Conservation (phyloP, 2,888 invertebrate genomes). For the Papilio protenor region DNA sequence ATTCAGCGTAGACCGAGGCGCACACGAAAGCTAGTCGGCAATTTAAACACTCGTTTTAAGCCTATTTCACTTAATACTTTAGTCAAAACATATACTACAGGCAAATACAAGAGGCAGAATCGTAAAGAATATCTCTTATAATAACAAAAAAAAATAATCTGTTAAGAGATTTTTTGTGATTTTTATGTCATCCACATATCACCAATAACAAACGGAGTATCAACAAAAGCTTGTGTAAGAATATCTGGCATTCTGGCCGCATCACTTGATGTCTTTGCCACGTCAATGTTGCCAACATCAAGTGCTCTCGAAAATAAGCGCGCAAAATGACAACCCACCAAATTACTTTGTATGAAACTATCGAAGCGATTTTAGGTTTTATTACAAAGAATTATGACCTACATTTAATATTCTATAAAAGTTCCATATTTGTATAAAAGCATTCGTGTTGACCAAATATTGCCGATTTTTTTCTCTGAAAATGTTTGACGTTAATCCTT, state of each 20-base stretch:
- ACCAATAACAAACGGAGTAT: conserved; percentile 44
- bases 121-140: not conserved
- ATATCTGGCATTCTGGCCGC: conserved; percentile 56
- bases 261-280: conserved; percentile 73
- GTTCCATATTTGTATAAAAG: conserved; percentile 41
- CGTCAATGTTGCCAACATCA: conserved; percentile 73
- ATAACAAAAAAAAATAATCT: not conserved
- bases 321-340: conserved; percentile 64
- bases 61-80: too few species aligned
- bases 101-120: not conserved
- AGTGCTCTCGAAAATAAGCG: conserved; percentile 72
- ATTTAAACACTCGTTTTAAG: too few species aligned
- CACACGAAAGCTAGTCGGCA: too few species aligned
- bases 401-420: conserved; percentile 24
- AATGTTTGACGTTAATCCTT: conserved; percentile 50
- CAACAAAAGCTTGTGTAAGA: conserved; percentile 48
- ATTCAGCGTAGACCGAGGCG: too few species aligned
- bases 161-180: not conserved
- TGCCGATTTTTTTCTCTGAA: conserved; percentile 47
- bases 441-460: conserved; percentile 43
- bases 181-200: conserved; percentile 31
- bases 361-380: conserved; percentile 48
- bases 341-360: conserved; percentile 50
- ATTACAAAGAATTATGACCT: conserved; percentile 23
- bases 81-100: not conserved